Percentiles rank a stretch among this genome's conserved stretches.
phyloP scores from a whole-genome alignment of 1,140 invertebrate genomes.

The Drosophila auraria region DNA sequence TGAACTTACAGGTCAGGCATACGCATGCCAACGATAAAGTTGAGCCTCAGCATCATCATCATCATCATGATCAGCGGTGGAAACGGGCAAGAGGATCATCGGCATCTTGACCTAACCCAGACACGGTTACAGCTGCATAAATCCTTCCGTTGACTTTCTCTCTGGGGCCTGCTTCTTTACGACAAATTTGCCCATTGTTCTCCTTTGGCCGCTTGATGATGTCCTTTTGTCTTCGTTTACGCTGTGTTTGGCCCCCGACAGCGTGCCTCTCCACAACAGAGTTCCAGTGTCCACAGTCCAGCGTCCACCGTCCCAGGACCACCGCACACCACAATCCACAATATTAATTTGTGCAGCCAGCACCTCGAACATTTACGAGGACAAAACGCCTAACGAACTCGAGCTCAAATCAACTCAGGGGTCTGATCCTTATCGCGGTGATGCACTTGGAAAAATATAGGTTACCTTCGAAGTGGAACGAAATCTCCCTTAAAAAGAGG shows the following conservation, averaged over 20 bases:
- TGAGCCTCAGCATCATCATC: conserved; percentile 26
- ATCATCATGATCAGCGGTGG: conserved; percentile 27
- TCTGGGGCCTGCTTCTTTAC: conserved; percentile 60
- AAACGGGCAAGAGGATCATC: conserved; percentile 22
- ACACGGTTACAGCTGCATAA: conserved; percentile 63
- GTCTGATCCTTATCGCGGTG: conserved; percentile 56
- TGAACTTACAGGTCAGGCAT: conserved; percentile 78
- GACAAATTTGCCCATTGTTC: conserved; percentile 82
- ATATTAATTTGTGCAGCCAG: conserved; percentile 81
- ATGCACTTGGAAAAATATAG: conserved; percentile 18
- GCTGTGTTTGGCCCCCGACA: conserved; percentile 58
- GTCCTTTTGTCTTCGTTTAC: conserved; percentile 74
- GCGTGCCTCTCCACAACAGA: conserved; percentile 34
- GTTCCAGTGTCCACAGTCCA: conserved; percentile 14
- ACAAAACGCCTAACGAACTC: conserved; percentile 71
- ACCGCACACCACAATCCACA: conserved; percentile 73
- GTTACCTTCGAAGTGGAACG: too few species aligned
- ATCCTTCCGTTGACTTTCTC: conserved; percentile 75
- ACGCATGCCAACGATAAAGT: conserved; percentile 74
- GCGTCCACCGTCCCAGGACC: conserved; percentile 44
- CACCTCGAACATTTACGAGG: conserved; percentile 69
- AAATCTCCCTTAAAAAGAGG: too few species aligned
- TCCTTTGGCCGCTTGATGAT: conserved; percentile 58
- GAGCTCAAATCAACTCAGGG: conserved; percentile 42
- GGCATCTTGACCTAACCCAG: conserved; percentile 47